Conservation (phyloP, 2,113 vertebrate genomes). For the Indri indri region DNA sequence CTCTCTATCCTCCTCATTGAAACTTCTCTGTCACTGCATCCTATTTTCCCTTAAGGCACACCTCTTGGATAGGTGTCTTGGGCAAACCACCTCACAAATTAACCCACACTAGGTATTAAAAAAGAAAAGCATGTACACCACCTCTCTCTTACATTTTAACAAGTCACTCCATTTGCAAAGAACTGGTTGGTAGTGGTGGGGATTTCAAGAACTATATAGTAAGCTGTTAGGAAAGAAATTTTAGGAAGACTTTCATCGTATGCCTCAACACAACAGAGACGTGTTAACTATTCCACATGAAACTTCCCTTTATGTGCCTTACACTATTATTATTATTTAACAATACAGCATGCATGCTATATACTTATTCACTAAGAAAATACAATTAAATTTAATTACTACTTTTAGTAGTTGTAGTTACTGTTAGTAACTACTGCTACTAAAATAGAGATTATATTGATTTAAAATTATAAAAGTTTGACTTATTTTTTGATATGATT, state of each 20-base stretch:
- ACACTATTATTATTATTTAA: neutral
- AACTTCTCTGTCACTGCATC: neutral
- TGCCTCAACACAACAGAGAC: neutral
- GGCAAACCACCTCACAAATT: constrained; percentile 18
- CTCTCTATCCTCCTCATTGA: neutral
- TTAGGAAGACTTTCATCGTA: neutral
- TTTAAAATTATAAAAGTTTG: constrained; percentile 7
- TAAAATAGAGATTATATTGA: neutral
- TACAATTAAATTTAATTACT: constrained; percentile 13
- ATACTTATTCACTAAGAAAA: neutral
- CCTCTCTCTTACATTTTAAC: constrained; percentile 18
- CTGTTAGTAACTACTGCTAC: neutral
- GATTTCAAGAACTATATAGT: constrained; percentile 12
- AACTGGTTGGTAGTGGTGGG: neutral
- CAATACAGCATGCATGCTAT: neutral
- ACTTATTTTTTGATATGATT: neutral
- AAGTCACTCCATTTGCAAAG: constrained; percentile 14
- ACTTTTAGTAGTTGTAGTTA: neutral
- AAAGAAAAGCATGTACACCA: neutral
- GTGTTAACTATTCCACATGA: neutral
- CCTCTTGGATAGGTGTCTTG: neutral
- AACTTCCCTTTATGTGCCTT: neutral
- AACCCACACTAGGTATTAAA: constrained; percentile 5
- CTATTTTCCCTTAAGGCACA: constrained; percentile 3
- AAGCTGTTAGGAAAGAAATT: neutral